phyloP scores from a whole-genome alignment of 2,888 invertebrate species.

The Onchidella celtica region DNA sequence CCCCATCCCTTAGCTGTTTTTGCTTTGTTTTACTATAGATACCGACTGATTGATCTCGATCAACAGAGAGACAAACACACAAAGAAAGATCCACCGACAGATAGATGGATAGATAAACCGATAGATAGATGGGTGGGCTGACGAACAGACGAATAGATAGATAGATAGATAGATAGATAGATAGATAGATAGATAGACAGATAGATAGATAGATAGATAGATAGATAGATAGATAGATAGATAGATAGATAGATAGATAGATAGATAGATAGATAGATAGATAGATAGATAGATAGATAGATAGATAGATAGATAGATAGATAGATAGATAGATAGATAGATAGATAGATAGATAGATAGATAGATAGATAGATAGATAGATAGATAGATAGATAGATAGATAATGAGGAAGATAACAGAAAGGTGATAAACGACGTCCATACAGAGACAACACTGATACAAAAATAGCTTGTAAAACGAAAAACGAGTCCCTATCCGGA shows the following conservation, averaged over 20 bases:
- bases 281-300: conserved; percentile 14
- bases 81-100: background rate
- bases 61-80: background rate
- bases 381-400: conserved; percentile 8
- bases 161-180: conserved; percentile 5
- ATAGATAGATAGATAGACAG: conserved; percentile 2
- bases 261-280: background rate
- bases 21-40: too few species aligned
- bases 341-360: background rate
- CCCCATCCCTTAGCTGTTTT: too few species aligned
- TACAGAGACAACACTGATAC: too few species aligned
- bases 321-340: conserved; percentile 4
- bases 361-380: conserved; percentile 15
- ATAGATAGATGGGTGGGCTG: background rate
- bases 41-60: background rate
- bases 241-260: too few species aligned
- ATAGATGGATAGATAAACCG: background rate
- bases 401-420: too few species aligned
- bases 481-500: too few species aligned
- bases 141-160: background rate
- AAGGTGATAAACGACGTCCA: too few species aligned
- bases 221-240: background rate
- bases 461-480: too few species aligned
- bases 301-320: conserved; percentile 7
- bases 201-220: conserved; percentile 14